A percentile compares a stretch with the other conserved stretches of the same genome.
These are phyloP conservation scores for Microcebus jonahi DNA, from an alignment of 2,113 vertebrate genomes.

Conservation along the genomic window DNA sequence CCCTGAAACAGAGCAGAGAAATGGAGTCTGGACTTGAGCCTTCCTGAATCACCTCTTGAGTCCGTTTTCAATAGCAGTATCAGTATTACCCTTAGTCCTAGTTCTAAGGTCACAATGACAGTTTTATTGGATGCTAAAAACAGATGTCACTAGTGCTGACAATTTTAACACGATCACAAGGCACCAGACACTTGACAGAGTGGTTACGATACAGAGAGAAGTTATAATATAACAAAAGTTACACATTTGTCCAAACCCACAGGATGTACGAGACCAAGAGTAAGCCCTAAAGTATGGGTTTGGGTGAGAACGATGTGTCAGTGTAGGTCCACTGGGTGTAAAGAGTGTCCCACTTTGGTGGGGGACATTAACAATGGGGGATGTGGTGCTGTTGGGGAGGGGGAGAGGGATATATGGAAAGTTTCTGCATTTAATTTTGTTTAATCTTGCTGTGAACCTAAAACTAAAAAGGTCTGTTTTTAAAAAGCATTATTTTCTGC, in stretches of 20 bases:
- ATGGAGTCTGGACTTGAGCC: neutral
- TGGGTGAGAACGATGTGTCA: neutral
- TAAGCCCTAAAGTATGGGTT: neutral
- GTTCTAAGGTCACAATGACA: fast-evolving
- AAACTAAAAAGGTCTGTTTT: neutral
- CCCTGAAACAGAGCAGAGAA: neutral
- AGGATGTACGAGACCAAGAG: neutral
- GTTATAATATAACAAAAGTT: neutral
- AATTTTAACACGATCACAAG: neutral
- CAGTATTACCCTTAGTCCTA: neutral
- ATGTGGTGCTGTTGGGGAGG: neutral
- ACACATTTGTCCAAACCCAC: neutral
- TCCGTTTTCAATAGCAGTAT: neutral
- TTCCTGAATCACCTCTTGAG: neutral
- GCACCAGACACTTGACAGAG: neutral
- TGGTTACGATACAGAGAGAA: no score
- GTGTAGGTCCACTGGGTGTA: neutral
- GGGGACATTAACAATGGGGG: no score
- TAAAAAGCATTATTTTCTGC: neutral
- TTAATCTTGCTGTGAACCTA: neutral
- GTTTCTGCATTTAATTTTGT: neutral
- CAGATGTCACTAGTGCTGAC: neutral
- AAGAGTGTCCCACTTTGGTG: neutral
- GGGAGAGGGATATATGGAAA: neutral
- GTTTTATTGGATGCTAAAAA: neutral